Evolutionary conservation across 2,113 vertebrate genomes (phyloP).

Genomic region (Rhagologus leucostigma): DNA sequence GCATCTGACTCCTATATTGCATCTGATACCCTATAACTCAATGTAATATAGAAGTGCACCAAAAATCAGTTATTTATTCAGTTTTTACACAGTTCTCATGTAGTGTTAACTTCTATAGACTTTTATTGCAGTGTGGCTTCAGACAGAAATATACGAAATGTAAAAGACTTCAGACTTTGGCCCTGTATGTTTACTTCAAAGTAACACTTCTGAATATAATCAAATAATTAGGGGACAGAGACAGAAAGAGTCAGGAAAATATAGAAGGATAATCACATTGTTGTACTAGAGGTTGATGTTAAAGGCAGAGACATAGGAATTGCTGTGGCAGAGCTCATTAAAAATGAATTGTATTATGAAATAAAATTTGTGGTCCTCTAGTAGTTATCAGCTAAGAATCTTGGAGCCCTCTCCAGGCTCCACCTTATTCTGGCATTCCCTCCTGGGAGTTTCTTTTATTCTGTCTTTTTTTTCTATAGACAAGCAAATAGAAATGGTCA

Average conservation of each 20-base stretch:
- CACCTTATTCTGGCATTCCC: not conserved
- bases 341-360: not conserved
- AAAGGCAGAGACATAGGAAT: not conserved
- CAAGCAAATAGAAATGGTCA: not conserved
- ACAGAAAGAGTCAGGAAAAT: not conserved
- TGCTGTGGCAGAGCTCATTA: not conserved
- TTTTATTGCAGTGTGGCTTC: not conserved
- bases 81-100: not conserved
- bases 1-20: not conserved
- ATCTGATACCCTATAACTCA: not conserved
- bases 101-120: not conserved
- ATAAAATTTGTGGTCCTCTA: not conserved
- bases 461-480: not conserved
- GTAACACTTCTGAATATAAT: not conserved
- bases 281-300: not conserved
- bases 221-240: not conserved
- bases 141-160: not conserved
- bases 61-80: not conserved
- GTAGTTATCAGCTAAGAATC: not conserved
- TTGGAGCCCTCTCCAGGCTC: constrained; percentile 24
- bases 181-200: not conserved
- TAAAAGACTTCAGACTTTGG: not conserved
- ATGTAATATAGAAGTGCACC: not conserved
- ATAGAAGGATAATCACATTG: not conserved
- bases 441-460: not conserved